Evolutionary conservation across 2,113 vertebrate genomes (phyloP).

Genomic region (Tupaia chinensis): DNA sequence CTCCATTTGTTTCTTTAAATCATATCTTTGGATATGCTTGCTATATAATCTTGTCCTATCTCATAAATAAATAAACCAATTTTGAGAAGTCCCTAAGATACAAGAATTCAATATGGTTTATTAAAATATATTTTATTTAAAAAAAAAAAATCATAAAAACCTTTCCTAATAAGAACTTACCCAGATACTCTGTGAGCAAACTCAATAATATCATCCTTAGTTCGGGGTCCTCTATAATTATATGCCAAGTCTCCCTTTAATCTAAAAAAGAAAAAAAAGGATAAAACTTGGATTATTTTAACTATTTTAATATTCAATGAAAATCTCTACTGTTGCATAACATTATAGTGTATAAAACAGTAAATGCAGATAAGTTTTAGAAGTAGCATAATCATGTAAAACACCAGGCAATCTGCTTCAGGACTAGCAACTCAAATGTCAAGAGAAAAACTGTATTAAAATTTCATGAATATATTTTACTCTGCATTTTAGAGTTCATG

Average conservation of each 20-base stretch:
- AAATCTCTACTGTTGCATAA: background rate
- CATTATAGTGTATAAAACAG: background rate
- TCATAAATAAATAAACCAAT: background rate
- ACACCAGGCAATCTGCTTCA: background rate
- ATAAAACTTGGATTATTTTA: constrained; percentile 34
- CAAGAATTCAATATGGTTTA: background rate
- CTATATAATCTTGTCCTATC: background rate
- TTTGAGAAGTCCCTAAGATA: background rate
- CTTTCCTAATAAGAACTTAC: constrained; percentile 86
- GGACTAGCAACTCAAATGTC: background rate
- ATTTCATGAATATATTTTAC: background rate
- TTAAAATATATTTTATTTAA: constrained; percentile 36
- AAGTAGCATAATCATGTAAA: background rate
- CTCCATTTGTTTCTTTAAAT: background rate
- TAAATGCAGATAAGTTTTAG: background rate
- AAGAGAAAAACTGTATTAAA: background rate
- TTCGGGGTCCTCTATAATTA: constrained; percentile 97
- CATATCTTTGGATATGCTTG: background rate
- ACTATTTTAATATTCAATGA: background rate
- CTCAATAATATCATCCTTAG: constrained; percentile 98
- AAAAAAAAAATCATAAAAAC: background rate
- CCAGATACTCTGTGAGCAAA: constrained; percentile 98
- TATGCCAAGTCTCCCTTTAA: constrained; percentile 97
- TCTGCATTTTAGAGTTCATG: background rate
- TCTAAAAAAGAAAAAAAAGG: constrained; percentile 84